Evolutionary conservation across 2,888 invertebrate genomes (phyloP).

Genomic region (Griposia aprilina): DNA sequence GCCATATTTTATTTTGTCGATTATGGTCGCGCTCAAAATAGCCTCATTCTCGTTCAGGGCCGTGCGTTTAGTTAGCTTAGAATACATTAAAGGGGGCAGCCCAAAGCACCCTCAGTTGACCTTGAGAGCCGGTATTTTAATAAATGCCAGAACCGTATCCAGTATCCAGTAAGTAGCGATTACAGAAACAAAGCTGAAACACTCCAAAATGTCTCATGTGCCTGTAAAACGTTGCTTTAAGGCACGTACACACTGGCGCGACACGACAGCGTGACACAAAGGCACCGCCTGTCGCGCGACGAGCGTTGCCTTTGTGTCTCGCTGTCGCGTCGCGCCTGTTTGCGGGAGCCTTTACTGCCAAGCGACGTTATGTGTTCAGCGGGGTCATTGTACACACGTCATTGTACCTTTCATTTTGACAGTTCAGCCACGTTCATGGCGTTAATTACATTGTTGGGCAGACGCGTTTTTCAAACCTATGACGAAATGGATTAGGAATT

Average conservation of each 20-base stretch:
- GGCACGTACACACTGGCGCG: no score
- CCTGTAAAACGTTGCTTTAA: neutral
- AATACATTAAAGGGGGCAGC: neutral
- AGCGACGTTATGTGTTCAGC: neutral
- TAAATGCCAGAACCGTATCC: no score
- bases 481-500: neutral
- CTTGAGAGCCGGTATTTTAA: no score
- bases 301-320: no score
- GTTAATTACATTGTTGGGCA: neutral
- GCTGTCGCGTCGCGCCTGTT: no score
- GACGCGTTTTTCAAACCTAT: neutral
- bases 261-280: no score
- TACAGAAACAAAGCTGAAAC: neutral
- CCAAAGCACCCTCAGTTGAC: neutral
- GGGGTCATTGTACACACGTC: neutral
- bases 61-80: neutral
- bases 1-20: no score
- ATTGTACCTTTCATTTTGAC: neutral
- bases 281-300: no score
- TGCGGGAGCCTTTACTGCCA: no score
- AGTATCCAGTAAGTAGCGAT: no score
- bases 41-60: neutral
- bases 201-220: neutral
- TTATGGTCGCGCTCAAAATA: no score
- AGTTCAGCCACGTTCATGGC: neutral